Base-by-base conservation (phyloP, 2,888 invertebrate genomes). In the Autographa pulchrina region DNA sequence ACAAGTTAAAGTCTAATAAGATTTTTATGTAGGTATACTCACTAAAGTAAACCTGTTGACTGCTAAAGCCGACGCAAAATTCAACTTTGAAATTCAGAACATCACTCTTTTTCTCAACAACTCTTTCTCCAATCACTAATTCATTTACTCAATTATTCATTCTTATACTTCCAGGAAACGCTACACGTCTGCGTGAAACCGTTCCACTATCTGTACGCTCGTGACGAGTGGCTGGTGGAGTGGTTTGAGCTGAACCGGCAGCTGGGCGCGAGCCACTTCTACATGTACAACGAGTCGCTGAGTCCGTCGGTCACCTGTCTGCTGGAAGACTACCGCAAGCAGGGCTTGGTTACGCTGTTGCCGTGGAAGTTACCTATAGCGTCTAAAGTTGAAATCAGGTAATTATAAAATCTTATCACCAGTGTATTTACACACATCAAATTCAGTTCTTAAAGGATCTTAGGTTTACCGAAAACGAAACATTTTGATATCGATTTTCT, bases 151-250 rank as follows among this genome's bases (percentile, higher is more conserved):
- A 3, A 43, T 43, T 43, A 43, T 43, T 43, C 14, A 0, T 6
- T 16, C 16, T 5, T 4, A 5, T 0, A 16, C 6, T 92, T 92
- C 9, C 91, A 95, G 90, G 96, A 97, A 78, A 96, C 96, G 60
- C 96, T 97, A 63, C 98, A 98, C 32, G 97, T 98, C 38, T 99
- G 99, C 91, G 98, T 99, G 52, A 99, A 99, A 88, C 99, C 99
- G 0, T 96, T 99, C 78, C 99, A 99, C 92, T 99, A 98, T 91
- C 97, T 98, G 83, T 99, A 98, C 92, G 97, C 98, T 88, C 97
- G 98, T 82, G 97, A 97, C 6, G 94, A 98, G 70, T 98, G 98
- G 96, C 95, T 99, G 79, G 94, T 98, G 83, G 99, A 99, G 93
- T 99, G 99, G 96, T 97, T 99, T 85, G 99, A 99, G 92, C 94